Conservation (phyloP, 2,888 invertebrate species). For the Lasioglossum oenotherae region DNA sequence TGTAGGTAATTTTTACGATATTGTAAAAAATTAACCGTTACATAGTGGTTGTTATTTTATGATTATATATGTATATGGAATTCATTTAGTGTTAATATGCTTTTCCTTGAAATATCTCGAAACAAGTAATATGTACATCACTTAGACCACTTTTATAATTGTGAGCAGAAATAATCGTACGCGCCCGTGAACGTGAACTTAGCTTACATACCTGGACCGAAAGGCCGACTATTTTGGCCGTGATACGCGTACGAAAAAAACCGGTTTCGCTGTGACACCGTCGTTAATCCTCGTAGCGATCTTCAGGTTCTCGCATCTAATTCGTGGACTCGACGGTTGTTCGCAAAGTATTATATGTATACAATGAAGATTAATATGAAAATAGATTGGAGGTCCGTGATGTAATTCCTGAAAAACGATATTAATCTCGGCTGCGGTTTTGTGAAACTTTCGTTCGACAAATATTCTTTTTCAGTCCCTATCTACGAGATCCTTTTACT, state of each 20-base stretch:
- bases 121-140: too few relatives aligned
- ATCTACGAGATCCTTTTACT: conserved; percentile 54
- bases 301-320: background rate
- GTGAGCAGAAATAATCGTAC: too few relatives aligned
- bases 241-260: conserved; percentile 23
- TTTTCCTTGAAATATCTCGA: too few relatives aligned
- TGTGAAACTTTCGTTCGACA: conserved; percentile 48
- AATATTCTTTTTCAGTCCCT: conserved; percentile 42
- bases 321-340: background rate
- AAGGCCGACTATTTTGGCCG: background rate
- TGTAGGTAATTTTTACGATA: too few relatives aligned
- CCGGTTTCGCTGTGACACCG: conserved; percentile 8
- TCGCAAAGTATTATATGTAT: too few relatives aligned
- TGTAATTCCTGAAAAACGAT: conserved; percentile 52
- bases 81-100: too few relatives aligned
- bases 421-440: conserved; percentile 48
- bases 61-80: too few relatives aligned
- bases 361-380: background rate
- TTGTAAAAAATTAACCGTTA: too few relatives aligned
- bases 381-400: conserved; percentile 39
- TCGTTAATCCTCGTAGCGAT: background rate
- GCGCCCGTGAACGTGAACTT: too few relatives aligned
- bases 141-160: too few relatives aligned
- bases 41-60: too few relatives aligned
- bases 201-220: background rate